A percentile compares a stretch with the other conserved stretches of the same genome.
These are phyloP conservation scores for Axea sp. DNA, from an alignment of 2,888 invertebrate genomes.

Conservation along the genomic window DNA sequence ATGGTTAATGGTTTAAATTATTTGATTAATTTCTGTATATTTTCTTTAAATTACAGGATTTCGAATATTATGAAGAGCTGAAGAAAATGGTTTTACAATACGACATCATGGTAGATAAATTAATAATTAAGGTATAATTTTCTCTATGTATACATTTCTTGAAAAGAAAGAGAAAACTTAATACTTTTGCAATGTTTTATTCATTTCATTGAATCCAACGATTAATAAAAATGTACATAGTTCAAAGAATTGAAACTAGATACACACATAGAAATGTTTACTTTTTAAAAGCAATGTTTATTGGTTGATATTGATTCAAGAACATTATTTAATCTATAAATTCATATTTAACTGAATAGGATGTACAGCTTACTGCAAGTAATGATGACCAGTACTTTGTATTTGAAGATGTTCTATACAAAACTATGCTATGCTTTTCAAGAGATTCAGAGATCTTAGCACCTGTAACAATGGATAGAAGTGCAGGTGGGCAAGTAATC, in stretches of 20 bases:
- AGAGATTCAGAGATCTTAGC: constrained; percentile 90
- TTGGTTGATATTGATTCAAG: no score
- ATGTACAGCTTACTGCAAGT: constrained; percentile 96
- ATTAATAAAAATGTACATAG: no score
- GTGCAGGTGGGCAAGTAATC: constrained; percentile 82
- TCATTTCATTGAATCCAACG: no score
- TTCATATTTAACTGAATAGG: constrained; percentile 80
- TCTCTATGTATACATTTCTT: no score
- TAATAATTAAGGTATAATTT: constrained; percentile 89
- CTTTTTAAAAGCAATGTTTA: no score
- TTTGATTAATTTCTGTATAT: no score
- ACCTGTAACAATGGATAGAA: constrained; percentile 83
- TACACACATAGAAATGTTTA: no score
- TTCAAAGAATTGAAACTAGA: no score
- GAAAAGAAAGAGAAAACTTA: no score
- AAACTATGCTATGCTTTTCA: constrained; percentile 95
- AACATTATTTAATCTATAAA: no score
- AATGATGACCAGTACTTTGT: constrained; percentile 99
- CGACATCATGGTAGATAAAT: constrained; percentile 95
- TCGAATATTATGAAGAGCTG: constrained; percentile 88
- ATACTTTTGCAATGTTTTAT: no score
- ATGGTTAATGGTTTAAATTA: no score
- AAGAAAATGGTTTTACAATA: constrained; percentile 91
- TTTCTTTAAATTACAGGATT: constrained; percentile 84
- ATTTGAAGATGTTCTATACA: constrained; percentile 96